Base-by-base conservation (phyloP, 1,140 invertebrate species). In the Zophobas morio region DNA sequence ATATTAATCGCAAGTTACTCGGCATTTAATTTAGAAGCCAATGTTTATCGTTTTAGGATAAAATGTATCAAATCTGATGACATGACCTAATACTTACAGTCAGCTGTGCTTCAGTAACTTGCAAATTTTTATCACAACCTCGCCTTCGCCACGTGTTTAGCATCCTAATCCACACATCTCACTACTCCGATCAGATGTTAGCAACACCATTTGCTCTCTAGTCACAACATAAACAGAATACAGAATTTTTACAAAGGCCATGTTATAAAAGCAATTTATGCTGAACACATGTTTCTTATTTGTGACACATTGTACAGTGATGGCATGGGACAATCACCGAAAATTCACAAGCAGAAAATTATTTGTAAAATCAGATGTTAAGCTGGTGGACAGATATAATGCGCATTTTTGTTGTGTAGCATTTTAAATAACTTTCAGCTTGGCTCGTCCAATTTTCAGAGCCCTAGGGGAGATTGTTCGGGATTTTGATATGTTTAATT, bases 191-290 rank as follows among this genome's bases (percentile, higher is more conserved):
- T 46, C 42, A 46, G 42, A 46, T 46, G 42, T 46, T 46, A 46
- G 3, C 3, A 46, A 46, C 42, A 46, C 42, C 3, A 8, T 8
- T 46, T 46, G 8, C 3, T 8, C 42, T 4, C 42, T 4, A 46
- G 42, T 46, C 42, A 46, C 35, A 2, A 37, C 56, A 54, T 54
- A 60, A 60, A 60, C 56, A 60, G 35, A 60, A 60, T 36, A 32
- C 53, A 6, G 32, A 33, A 32, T 60, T 60, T 60, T 39, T 60
- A 32, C 20, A 37, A 57, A 57, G 6, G 2, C 34, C 6, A 51
- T 51, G 33, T 51, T 32, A 8, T 32, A 51, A 51, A 51, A 51
- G 34, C 20, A 6, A 57, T 1, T 57, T 36, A 60, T 53, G 49
- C 6, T 5, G 56, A 60, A 60, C 56, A 60, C 34, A 60, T 60